Percentiles rank a stretch among this genome's conserved stretches.
Evolutionary conservation across 2,888 invertebrate species (phyloP).

Genomic region (Papilio demoleus): DNA sequence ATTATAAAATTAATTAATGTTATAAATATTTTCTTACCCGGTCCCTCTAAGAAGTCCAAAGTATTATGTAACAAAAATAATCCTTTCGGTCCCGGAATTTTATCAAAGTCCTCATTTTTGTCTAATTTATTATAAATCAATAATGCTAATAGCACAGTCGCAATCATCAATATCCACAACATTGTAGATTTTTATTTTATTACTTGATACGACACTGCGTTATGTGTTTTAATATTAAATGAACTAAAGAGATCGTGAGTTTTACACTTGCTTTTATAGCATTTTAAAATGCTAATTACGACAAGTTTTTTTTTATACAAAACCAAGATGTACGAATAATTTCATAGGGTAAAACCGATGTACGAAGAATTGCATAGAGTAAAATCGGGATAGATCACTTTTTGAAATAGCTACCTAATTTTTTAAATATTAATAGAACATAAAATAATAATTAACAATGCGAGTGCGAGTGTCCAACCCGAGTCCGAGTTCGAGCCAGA

Average conservation of each 20-base stretch:
- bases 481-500: too few relatives aligned
- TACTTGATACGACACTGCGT: neutral
- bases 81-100: conserved; percentile 52
- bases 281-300: neutral
- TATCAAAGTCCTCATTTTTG: conserved; percentile 48
- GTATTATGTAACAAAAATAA: conserved; percentile 50
- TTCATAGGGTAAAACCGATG: too few relatives aligned
- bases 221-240: neutral
- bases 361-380: too few relatives aligned
- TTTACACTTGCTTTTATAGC: conserved; percentile 15
- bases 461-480: too few relatives aligned
- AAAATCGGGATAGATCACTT: too few relatives aligned
- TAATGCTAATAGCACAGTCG: neutral
- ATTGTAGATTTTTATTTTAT: neutral
- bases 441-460: too few relatives aligned
- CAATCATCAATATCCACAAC: neutral
- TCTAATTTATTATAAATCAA: conserved; percentile 12
- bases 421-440: too few relatives aligned
- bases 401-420: too few relatives aligned
- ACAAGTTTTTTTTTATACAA: neutral
- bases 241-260: neutral
- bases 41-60: conserved; percentile 52
- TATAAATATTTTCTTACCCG: conserved; percentile 45
- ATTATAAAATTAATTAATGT: too few relatives aligned
- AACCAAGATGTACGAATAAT: too few relatives aligned